Conservation (phyloP, 1,140 invertebrate species). For the Ctenoplectra terminalis region DNA sequence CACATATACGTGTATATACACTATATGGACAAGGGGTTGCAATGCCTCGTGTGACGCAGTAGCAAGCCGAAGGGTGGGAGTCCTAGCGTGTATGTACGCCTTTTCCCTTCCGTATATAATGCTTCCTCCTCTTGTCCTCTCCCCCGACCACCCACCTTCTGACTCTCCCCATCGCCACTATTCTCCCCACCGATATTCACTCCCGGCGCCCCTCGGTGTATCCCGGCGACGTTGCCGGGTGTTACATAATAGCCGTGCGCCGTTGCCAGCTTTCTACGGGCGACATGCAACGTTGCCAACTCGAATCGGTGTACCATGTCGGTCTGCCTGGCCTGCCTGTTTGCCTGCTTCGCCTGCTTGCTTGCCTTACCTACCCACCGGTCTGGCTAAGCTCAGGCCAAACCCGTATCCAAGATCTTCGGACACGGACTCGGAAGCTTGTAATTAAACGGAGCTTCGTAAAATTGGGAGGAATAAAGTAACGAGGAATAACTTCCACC, state of each 20-base stretch:
- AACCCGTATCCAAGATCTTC: conserved; percentile 9
- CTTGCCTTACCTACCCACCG: conserved; percentile 23
- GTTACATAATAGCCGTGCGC: conserved; percentile 79
- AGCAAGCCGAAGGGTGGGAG: conserved; percentile 57
- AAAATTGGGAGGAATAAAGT: conserved; percentile 25
- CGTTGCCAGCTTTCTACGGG: conserved; percentile 64
- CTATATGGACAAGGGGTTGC: conserved; percentile 75
- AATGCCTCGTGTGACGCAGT: conserved; percentile 76
- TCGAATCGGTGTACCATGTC: conserved; percentile 68
- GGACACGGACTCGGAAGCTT: not conserved
- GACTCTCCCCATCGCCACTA: conserved; percentile 59
- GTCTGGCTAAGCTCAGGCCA: conserved; percentile 39
- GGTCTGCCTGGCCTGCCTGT: conserved; percentile 25
- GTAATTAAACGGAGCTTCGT: conserved; percentile 47
- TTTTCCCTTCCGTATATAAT: conserved; percentile 62
- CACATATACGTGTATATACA: conserved; percentile 2
- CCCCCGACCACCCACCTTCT: conserved; percentile 56
- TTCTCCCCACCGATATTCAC: conserved; percentile 69
- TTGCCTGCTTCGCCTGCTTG: conserved; percentile 16
- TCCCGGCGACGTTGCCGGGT: conserved; percentile 78
- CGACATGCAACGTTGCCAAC: conserved; percentile 76
- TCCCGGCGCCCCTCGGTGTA: conserved; percentile 59
- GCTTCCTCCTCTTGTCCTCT: conserved; percentile 35
- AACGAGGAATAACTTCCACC: not conserved
- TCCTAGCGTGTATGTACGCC: conserved; percentile 54